A percentile compares a stretch with the other conserved stretches of the same genome.
These are phyloP conservation scores for Urophycis tenuis DNA, from an alignment of 2,797 vertebrate species.

Conservation along the genomic window DNA sequence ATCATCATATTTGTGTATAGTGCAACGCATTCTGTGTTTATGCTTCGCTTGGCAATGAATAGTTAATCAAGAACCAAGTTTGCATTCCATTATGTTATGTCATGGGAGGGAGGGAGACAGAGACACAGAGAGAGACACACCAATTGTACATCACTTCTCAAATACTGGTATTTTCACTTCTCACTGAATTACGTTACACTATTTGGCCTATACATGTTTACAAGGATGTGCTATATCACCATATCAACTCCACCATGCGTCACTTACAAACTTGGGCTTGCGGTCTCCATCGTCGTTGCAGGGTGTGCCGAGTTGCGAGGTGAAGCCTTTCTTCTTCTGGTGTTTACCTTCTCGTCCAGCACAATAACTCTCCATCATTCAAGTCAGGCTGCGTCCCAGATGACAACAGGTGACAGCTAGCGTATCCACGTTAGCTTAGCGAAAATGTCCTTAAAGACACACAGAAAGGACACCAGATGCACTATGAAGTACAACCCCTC, in stretches of 20 bases:
- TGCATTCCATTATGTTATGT: neutral
- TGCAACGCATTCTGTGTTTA: neutral
- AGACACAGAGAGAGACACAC: neutral
- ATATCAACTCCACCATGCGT: neutral
- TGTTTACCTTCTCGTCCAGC: neutral
- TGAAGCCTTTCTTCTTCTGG: neutral
- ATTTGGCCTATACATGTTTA: too few species aligned
- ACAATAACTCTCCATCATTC: neutral
- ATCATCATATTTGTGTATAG: neutral
- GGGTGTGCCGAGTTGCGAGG: neutral
- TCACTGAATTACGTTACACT: neutral
- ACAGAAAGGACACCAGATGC: too few species aligned
- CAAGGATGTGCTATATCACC: too few species aligned
- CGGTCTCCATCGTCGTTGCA: neutral
- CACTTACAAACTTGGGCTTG: neutral
- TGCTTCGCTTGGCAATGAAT: neutral
- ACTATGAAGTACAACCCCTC: neutral
- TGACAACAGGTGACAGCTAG: neutral
- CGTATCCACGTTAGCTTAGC: neutral
- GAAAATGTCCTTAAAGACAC: neutral
- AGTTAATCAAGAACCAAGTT: neutral
- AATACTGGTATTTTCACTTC: too few species aligned
- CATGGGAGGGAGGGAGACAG: neutral
- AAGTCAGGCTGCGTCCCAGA: too few species aligned
- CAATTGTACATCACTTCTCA: too few species aligned